Percentiles rank a stretch among this genome's conserved stretches.
These are phyloP conservation scores for Sarcophaga caerulescens DNA, from an alignment of 2,888 invertebrate species.

Conservation along the genomic window DNA sequence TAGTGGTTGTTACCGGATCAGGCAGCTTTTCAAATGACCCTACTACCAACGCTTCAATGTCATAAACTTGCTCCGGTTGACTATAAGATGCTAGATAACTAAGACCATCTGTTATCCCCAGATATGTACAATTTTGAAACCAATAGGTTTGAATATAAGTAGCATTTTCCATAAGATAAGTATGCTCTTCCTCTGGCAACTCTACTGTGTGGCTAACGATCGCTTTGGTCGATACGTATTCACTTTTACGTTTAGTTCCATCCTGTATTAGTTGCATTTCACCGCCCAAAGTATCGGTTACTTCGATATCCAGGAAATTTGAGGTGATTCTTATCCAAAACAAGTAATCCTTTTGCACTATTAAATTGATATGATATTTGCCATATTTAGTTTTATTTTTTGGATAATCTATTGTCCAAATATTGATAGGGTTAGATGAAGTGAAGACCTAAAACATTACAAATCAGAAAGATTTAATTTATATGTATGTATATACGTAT, in stretches of 20 bases:
- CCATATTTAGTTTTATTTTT: conserved; percentile 82
- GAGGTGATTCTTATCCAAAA: conserved; percentile 80
- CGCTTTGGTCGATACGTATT: conserved; percentile 85
- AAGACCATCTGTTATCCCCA: conserved; percentile 85
- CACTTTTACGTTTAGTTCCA: conserved; percentile 82
- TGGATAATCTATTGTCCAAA: conserved; percentile 85
- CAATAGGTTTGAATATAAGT: conserved; percentile 86
- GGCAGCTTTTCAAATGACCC: conserved; percentile 86
- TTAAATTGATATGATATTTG: conserved; percentile 84
- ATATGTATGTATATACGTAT: no score
- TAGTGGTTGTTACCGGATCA: conserved; percentile 78
- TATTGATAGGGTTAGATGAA: conserved; percentile 82
- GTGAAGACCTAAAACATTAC: conserved; percentile 74
- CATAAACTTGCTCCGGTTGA: conserved; percentile 83
- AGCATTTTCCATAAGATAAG: conserved; percentile 83
- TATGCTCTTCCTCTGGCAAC: conserved; percentile 84
- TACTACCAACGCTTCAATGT: conserved; percentile 87
- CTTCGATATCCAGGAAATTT: conserved; percentile 78
- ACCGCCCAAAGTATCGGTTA: conserved; percentile 86
- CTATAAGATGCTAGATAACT: conserved; percentile 85
- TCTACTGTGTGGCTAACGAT: conserved; percentile 84
- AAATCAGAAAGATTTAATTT: background rate
- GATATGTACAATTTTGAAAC: conserved; percentile 89
- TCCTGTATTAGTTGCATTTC: conserved; percentile 85
- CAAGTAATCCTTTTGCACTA: conserved; percentile 78